Evolutionary conservation across 1,140 invertebrate genomes (phyloP).

Genomic region (Hypothenemus hampei): DNA sequence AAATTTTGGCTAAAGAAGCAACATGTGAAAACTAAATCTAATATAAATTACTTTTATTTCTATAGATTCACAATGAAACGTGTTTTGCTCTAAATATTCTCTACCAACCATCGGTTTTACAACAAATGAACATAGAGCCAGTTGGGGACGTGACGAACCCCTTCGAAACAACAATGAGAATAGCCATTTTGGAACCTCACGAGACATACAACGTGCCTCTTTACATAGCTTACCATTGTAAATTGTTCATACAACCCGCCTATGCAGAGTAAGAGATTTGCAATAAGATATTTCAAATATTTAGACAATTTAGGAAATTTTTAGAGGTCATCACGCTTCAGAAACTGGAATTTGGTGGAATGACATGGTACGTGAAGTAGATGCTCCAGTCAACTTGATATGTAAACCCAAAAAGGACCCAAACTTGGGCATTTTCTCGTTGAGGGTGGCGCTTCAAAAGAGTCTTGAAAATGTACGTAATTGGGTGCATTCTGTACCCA

Average conservation of each 20-base stretch:
- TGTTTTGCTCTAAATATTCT: constrained; percentile 68
- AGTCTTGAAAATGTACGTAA: constrained; percentile 41
- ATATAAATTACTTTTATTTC: no score
- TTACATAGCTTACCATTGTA: constrained; percentile 75
- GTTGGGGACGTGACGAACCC: constrained; percentile 68
- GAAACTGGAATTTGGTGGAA: constrained; percentile 73
- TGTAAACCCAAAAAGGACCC: constrained; percentile 56
- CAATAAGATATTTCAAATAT: background rate
- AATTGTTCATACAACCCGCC: constrained; percentile 67
- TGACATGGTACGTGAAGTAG: constrained; percentile 63
- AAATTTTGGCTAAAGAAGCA: no score
- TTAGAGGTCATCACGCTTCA: constrained; percentile 62
- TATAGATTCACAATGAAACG: constrained; percentile 72
- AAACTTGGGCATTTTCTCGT: constrained; percentile 56
- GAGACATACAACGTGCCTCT: constrained; percentile 71
- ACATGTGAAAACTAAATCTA: no score
- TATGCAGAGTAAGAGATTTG: constrained; percentile 58
- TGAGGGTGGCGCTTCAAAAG: constrained; percentile 51
- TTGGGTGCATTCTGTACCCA: constrained; percentile 57
- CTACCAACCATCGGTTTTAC: constrained; percentile 65
- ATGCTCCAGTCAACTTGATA: constrained; percentile 55
- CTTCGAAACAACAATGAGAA: constrained; percentile 68
- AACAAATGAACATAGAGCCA: constrained; percentile 55
- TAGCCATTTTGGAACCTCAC: constrained; percentile 67
- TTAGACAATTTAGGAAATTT: constrained; percentile 22